Conservation (phyloP, 2,113 vertebrate genomes). For the Himantopus leucocephalus region DNA sequence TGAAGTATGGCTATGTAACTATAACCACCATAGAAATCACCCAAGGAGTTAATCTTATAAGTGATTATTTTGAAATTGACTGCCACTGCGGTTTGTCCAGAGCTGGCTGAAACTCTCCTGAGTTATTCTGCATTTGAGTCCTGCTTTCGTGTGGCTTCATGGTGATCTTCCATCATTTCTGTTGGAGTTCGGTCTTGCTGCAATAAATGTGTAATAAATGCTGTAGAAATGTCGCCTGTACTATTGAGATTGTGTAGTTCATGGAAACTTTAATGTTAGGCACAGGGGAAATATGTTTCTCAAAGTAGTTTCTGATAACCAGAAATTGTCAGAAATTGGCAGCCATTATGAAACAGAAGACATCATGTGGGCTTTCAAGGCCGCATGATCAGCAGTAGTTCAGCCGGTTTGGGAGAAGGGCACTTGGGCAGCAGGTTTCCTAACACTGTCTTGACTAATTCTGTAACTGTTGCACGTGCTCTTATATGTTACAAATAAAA, state of each 20-base stretch:
- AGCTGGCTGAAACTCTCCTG: not conserved
- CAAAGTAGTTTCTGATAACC: not conserved
- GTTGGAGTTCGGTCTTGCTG: not conserved
- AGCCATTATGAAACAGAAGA: rapidly evolving
- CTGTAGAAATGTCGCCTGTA: not conserved
- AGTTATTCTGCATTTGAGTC: not conserved
- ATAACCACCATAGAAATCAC: not conserved
- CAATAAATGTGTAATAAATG: not conserved
- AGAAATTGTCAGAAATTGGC: not conserved
- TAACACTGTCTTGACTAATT: rapidly evolving
- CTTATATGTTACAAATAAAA: not conserved
- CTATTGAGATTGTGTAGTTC: not conserved
- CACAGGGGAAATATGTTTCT: not conserved
- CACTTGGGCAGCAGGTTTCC: rapidly evolving
- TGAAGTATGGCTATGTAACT: not conserved
- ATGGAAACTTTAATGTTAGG: not conserved
- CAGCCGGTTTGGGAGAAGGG: not conserved
- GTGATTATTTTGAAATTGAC: not conserved
- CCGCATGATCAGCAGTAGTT: rapidly evolving
- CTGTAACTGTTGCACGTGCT: not conserved
- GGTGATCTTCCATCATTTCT: not conserved
- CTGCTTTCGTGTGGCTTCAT: not conserved
- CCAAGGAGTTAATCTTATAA: not conserved
- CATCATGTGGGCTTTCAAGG: not conserved
- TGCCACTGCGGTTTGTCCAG: not conserved